These are phyloP conservation scores for Distichodus sexfasciatus DNA, from an alignment of 2,797 vertebrate genomes.

Conservation along the genomic window DNA sequence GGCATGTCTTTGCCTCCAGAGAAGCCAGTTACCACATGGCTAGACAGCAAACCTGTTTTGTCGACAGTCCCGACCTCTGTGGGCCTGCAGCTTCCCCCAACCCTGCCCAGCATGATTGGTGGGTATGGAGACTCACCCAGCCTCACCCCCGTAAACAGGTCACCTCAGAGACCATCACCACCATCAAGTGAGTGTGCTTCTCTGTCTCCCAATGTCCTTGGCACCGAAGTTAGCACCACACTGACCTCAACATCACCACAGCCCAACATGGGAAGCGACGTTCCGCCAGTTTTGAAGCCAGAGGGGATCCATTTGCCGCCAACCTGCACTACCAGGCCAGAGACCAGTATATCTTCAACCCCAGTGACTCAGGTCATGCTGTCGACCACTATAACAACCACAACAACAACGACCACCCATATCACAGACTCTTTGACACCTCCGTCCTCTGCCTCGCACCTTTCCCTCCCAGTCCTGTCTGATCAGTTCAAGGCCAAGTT, in stretches of 20 bases:
- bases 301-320: slow-evolving; percentile 84
- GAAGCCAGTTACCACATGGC: slow-evolving; percentile 97
- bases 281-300: slow-evolving; percentile 77
- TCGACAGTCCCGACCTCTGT: slow-evolving; percentile 87
- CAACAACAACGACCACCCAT: slow-evolving; percentile 66
- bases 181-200: slow-evolving; percentile 95
- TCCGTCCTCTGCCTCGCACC: slow-evolving; percentile 78
- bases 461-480: slow-evolving; percentile 85
- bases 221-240: slow-evolving; percentile 74
- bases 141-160: slow-evolving; percentile 89
- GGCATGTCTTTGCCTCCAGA: slow-evolving; percentile 98
- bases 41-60: slow-evolving; percentile 95
- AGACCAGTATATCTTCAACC: slow-evolving; percentile 69
- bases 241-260: slow-evolving; percentile 83
- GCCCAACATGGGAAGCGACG: slow-evolving; percentile 64
- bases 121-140: slow-evolving; percentile 87
- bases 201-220: slow-evolving; percentile 87
- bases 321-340: slow-evolving; percentile 71
- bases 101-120: slow-evolving; percentile 80
- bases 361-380: slow-evolving; percentile 73
- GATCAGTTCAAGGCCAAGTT: slow-evolving; percentile 98
- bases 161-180: slow-evolving; percentile 93
- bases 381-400: slow-evolving; percentile 68
- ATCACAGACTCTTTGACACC: slow-evolving; percentile 70
- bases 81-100: slow-evolving; percentile 91